These are phyloP conservation scores for Artemisiospiza belli DNA, from an alignment of 2,113 vertebrate genomes.

Conservation along the genomic window DNA sequence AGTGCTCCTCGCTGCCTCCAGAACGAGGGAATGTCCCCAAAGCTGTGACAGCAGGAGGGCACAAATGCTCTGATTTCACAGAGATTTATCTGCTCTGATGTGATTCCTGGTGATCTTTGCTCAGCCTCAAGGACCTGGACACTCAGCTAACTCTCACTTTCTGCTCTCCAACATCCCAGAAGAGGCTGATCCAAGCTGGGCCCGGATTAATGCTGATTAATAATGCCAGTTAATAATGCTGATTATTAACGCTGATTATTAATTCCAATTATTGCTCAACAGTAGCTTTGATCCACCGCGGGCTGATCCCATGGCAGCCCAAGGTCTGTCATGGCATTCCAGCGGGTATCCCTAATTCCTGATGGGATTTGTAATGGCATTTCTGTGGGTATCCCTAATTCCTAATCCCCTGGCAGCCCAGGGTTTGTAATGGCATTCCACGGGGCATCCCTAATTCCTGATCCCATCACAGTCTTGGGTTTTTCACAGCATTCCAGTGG, in stretches of 20 bases:
- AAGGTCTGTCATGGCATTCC: too few species aligned
- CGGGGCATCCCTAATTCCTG: neutral
- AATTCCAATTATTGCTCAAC: neutral
- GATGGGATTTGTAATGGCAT: constrained; percentile 30
- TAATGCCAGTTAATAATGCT: too few species aligned
- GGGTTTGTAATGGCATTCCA: too few species aligned
- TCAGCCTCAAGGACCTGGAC: neutral
- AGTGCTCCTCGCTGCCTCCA: neutral
- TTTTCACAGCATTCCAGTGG: constrained; percentile 31
- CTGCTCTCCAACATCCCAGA: neutral
- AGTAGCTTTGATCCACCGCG: neutral
- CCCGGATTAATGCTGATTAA: neutral
- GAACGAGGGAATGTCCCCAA: neutral
- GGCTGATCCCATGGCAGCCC: constrained; percentile 6
- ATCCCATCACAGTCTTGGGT: neutral
- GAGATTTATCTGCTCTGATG: neutral
- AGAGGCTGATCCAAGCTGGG: neutral
- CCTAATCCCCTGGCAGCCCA: neutral
- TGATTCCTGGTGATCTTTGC: neutral
- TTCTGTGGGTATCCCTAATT: constrained; percentile 48
- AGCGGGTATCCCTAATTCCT: neutral
- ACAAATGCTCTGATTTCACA: neutral
- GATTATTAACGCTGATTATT: neutral
- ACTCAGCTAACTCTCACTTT: neutral
- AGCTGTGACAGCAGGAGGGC: neutral